phyloP scores from a whole-genome alignment of 2,113 vertebrate species.

The Corydoras maculifer region DNA sequence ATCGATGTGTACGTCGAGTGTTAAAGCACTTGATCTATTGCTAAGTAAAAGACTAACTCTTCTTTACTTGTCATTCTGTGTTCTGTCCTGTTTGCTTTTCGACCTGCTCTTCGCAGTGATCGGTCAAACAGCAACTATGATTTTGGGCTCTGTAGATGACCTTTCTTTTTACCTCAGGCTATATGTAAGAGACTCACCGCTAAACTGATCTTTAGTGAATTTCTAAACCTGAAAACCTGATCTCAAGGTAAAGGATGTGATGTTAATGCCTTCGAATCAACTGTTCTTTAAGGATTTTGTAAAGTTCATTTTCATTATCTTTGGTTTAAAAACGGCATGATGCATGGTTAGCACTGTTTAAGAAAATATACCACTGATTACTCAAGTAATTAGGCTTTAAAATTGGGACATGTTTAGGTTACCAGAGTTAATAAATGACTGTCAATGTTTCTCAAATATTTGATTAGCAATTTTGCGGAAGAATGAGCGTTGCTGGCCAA shows the following conservation, averaged over 20 bases:
- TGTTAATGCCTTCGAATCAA: too few species aligned
- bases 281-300: slow-evolving; percentile 37
- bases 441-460: slow-evolving; percentile 42
- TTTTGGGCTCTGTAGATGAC: slow-evolving; percentile 42
- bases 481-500: slow-evolving; percentile 66
- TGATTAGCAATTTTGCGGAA: slow-evolving; percentile 45
- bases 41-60: not conserved
- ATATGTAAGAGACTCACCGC: slow-evolving; percentile 21
- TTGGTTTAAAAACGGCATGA: slow-evolving; percentile 40
- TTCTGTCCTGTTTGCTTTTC: not conserved
- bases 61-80: not conserved
- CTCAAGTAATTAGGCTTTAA: slow-evolving; percentile 8
- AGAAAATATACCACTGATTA: slow-evolving; percentile 31
- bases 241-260: slow-evolving; percentile 9
- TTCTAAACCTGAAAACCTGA: slow-evolving; percentile 31
- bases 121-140: slow-evolving; percentile 11
- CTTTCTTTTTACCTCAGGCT: slow-evolving; percentile 45
- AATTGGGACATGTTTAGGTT: slow-evolving; percentile 4
- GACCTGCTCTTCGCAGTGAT: not conserved
- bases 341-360: slow-evolving; percentile 51
- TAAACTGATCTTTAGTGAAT: slow-evolving; percentile 29
- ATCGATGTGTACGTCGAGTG: not conserved
- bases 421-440: slow-evolving; percentile 10
- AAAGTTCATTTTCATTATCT: slow-evolving; percentile 48
- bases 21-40: not conserved